Percentiles rank a stretch among this genome's conserved stretches.
These are phyloP conservation scores for Alosa alosa DNA, from an alignment of 2,113 vertebrate genomes.

Conservation along the genomic window DNA sequence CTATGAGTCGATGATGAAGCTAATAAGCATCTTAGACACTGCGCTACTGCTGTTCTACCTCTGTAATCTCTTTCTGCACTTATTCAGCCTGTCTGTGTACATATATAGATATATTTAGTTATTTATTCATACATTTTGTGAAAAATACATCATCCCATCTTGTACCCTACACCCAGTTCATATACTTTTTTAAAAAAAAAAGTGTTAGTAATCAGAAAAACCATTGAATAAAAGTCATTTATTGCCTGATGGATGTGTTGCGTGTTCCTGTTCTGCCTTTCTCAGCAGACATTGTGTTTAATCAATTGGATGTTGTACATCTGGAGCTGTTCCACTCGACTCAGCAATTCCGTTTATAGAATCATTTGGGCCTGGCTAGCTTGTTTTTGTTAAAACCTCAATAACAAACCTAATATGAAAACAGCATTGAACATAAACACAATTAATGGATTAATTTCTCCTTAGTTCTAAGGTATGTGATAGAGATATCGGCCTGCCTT, in stretches of 20 bases:
- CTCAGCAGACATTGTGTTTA: conserved; percentile 39
- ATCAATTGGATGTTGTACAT: conserved; percentile 55
- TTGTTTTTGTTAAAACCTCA: background rate
- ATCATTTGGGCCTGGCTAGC: background rate
- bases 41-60: conserved; percentile 38
- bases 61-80: conserved; percentile 34
- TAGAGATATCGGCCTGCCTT: background rate
- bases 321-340: conserved; percentile 20
- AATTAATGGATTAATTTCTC: background rate
- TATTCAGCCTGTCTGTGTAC: background rate
- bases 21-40: conserved; percentile 44
- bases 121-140: conserved; percentile 13
- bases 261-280: conserved; percentile 48
- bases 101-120: background rate
- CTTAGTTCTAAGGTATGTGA: background rate
- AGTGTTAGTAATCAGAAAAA: conserved; percentile 64
- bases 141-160: background rate
- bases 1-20: conserved; percentile 9
- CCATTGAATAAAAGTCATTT: conserved; percentile 64
- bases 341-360: background rate
- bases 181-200: conserved; percentile 35
- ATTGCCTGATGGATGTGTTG: conserved; percentile 71
- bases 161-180: background rate
- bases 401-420: conserved; percentile 1
- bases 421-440: background rate